These are phyloP conservation scores for Laothoe populi DNA, from an alignment of 2,888 invertebrate species.

Conservation along the genomic window DNA sequence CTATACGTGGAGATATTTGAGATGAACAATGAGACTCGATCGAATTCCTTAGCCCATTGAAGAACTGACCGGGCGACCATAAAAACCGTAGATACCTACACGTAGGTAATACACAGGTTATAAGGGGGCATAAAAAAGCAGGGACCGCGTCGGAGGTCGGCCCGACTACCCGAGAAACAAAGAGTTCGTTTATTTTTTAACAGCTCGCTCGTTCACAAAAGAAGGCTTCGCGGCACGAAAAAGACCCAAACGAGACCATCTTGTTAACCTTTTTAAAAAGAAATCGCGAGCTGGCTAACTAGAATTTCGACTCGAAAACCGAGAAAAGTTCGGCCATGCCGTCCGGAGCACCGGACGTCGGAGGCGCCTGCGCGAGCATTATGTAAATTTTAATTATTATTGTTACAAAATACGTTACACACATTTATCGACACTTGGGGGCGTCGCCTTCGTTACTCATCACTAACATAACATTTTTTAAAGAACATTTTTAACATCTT, in stretches of 20 bases:
- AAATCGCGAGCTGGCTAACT: conserved; percentile 82
- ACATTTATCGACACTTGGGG: conserved; percentile 51
- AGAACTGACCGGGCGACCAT: conserved; percentile 82
- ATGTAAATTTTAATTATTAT: conserved; percentile 75
- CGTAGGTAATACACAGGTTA: conserved; percentile 84
- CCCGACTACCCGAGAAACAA: conserved; percentile 84
- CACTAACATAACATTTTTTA: conserved; percentile 51
- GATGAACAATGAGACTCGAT: conserved; percentile 80
- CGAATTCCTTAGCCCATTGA: conserved; percentile 84
- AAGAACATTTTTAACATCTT: conserved; percentile 54
- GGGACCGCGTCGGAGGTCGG: conserved; percentile 84
- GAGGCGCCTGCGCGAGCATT: conserved; percentile 80
- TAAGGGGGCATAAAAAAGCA: conserved; percentile 83
- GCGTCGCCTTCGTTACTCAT: conserved; percentile 61
- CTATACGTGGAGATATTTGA: conserved; percentile 61
- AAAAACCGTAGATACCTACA: conserved; percentile 84
- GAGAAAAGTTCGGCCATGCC: conserved; percentile 72
- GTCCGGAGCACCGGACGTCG: conserved; percentile 64
- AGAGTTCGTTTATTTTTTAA: conserved; percentile 85
- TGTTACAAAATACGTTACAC: conserved; percentile 61
- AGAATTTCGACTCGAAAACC: conserved; percentile 83
- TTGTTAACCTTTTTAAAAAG: conserved; percentile 84
- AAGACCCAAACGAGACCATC: conserved; percentile 81
- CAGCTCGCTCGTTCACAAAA: conserved; percentile 84
- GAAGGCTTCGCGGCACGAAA: conserved; percentile 81